These are phyloP conservation scores for Syritta pipiens DNA, from an alignment of 2,888 invertebrate genomes.

Conservation along the genomic window DNA sequence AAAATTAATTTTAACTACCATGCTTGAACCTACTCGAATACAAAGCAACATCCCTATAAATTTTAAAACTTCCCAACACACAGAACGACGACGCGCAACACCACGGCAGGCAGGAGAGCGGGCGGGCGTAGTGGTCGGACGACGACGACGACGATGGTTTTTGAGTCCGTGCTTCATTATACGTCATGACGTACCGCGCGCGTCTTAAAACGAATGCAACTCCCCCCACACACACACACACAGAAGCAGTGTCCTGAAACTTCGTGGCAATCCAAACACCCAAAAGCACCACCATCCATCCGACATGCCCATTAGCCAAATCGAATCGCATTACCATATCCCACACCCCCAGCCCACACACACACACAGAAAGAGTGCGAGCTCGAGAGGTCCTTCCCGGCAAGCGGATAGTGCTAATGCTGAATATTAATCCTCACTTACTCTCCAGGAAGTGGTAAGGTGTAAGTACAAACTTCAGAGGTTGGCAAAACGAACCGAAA, in stretches of 20 bases:
- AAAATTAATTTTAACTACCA: slow-evolving; percentile 71
- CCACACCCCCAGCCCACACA: neutral
- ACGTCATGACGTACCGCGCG: slow-evolving; percentile 49
- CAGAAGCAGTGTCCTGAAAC: neutral
- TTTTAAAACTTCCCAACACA: slow-evolving; percentile 68
- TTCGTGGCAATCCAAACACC: no score
- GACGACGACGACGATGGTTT: no score
- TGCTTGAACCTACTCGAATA: slow-evolving; percentile 70
- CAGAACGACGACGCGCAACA: no score
- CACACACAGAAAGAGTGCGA: neutral
- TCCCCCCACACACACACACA: neutral
- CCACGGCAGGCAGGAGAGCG: neutral
- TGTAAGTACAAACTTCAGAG: slow-evolving; percentile 43
- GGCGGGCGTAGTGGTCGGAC: no score
- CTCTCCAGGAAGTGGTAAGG: slow-evolving; percentile 46
- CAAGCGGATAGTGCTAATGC: slow-evolving; percentile 47
- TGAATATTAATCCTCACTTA: slow-evolving; percentile 54
- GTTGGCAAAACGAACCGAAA: neutral
- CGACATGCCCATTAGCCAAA: slow-evolving; percentile 64
- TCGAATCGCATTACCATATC: slow-evolving; percentile 49
- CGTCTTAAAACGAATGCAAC: slow-evolving; percentile 44
- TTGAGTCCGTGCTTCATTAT: slow-evolving; percentile 52
- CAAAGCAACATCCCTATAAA: slow-evolving; percentile 70
- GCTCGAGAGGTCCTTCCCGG: slow-evolving; percentile 2
- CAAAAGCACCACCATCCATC: slow-evolving; percentile 40